A percentile compares a stretch with the other conserved stretches of the same genome.
Conservation (phyloP, 2,797 vertebrate species). For the Phoxinus dragarum region DNA sequence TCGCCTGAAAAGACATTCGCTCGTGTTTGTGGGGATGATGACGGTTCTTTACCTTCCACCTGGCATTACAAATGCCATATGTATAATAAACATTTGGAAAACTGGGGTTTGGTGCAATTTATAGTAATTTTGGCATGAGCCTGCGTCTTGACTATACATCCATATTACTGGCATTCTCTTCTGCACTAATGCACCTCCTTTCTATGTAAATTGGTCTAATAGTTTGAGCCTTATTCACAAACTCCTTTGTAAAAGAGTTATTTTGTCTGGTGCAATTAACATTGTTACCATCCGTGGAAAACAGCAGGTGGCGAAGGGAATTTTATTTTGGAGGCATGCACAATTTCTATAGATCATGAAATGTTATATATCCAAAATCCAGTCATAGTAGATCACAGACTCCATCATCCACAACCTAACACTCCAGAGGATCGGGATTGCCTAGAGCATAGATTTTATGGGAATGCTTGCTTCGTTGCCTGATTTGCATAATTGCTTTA, state of each 20-base stretch:
- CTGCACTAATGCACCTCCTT: background rate
- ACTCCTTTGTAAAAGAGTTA: background rate
- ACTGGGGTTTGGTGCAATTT: background rate
- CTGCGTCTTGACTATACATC: background rate
- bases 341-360: background rate
- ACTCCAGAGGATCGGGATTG: background rate
- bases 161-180: background rate
- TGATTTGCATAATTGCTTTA: constrained; percentile 19
- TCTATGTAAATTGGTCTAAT: constrained; percentile 10
- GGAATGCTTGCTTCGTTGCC: background rate
- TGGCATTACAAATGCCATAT: constrained; percentile 4
- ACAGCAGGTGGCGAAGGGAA: background rate
- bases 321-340: background rate
- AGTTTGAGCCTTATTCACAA: constrained; percentile 1
- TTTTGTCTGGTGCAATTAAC: background rate
- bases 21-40: background rate
- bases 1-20: constrained; percentile 30
- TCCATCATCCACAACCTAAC: background rate
- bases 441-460: background rate
- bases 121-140: background rate
- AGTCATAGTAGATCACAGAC: constrained; percentile 8
- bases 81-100: constrained; percentile 9
- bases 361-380: background rate
- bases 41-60: background rate
- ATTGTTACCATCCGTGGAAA: background rate